Evolutionary conservation across 2,888 invertebrate species (phyloP).

Genomic region (Apocheima hispidaria): DNA sequence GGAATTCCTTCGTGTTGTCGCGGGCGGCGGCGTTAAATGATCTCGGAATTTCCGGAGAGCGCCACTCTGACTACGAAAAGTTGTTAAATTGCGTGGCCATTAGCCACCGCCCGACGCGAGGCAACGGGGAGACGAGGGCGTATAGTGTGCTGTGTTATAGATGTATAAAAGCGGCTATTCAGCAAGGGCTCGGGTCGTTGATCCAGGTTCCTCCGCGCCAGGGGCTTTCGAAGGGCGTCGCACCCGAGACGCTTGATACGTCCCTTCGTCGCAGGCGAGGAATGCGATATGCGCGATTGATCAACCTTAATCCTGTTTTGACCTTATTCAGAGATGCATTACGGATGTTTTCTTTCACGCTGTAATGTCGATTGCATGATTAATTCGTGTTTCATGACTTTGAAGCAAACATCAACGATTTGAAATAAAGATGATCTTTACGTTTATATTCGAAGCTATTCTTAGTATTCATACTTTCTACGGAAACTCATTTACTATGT

Average conservation of each 20-base stretch:
- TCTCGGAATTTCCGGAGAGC: constrained; percentile 52
- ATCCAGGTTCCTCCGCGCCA: constrained; percentile 65
- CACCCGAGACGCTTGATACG: constrained; percentile 54
- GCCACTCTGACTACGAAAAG: constrained; percentile 49
- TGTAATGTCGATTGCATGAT: background rate
- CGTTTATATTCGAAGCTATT: background rate
- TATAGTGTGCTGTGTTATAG: constrained; percentile 45
- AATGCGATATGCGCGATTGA: constrained; percentile 55
- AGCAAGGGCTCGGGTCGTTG: constrained; percentile 80
- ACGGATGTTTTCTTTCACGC: constrained; percentile 5
- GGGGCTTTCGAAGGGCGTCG: constrained; percentile 75
- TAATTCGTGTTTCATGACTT: background rate
- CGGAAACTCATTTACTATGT: background rate
- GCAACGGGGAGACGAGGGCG: constrained; percentile 53
- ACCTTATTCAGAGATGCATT: constrained; percentile 20
- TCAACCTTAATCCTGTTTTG: constrained; percentile 44
- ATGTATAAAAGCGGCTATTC: constrained; percentile 65
- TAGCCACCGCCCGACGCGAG: constrained; percentile 45
- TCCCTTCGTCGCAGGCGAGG: constrained; percentile 52
- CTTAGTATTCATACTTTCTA: background rate
- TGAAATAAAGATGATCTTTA: too few relatives aligned
- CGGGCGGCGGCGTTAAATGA: constrained; percentile 31
- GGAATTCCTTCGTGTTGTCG: constrained; percentile 23
- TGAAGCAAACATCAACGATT: background rate
- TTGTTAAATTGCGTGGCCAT: constrained; percentile 58